phyloP scores from a whole-genome alignment of 2,797 vertebrate species.

The Threskiornis aethiopicus region DNA sequence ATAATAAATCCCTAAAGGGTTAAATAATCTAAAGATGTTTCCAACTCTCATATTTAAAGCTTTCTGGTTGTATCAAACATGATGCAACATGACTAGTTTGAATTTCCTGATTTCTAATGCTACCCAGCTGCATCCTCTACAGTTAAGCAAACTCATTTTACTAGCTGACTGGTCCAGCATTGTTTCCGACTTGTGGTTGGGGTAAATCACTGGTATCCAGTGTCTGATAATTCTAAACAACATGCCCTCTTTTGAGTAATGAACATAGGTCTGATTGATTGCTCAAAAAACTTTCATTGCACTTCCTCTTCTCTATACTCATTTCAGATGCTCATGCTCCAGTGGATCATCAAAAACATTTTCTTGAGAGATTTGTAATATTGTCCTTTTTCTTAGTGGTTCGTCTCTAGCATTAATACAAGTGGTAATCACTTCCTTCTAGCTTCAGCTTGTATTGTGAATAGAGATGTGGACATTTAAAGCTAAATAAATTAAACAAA shows the following conservation, averaged over 20 bases:
- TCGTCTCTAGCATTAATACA: background rate
- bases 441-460: background rate
- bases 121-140: background rate
- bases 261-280: background rate
- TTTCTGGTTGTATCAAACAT: background rate
- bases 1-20: background rate
- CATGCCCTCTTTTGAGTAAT: background rate
- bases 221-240: background rate
- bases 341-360: background rate
- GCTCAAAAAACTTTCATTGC: background rate
- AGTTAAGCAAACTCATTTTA: background rate
- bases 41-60: background rate
- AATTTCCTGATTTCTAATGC: background rate
- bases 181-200: background rate
- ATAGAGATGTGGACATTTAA: background rate
- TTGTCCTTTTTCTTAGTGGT: background rate
- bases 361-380: background rate
- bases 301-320: background rate
- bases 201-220: background rate
- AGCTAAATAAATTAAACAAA: background rate
- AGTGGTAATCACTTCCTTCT: background rate
- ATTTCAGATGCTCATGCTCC: background rate
- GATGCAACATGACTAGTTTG: background rate
- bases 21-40: background rate
- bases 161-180: background rate